Conservation (phyloP, 2,888 invertebrate genomes). For the Metellina segmentata region DNA sequence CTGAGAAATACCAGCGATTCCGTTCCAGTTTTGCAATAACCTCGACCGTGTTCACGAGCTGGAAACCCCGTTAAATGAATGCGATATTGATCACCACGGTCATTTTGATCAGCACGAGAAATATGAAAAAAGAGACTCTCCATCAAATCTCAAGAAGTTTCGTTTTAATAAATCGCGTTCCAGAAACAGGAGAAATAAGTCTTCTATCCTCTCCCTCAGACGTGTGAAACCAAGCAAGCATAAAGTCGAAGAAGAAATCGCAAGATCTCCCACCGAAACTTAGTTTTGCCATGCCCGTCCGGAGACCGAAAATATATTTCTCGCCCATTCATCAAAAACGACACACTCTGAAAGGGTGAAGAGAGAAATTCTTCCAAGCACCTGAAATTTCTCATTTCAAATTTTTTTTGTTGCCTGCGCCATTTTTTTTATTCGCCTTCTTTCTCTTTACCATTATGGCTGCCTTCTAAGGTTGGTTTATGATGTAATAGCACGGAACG, state of each 20-base stretch:
- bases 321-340: conserved; percentile 51
- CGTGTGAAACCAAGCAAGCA: conserved; percentile 30
- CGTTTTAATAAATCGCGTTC: neutral
- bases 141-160: neutral
- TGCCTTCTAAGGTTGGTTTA: conserved; percentile 54
- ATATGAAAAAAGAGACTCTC: neutral
- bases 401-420: conserved; percentile 9
- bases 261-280: neutral
- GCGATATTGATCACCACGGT: neutral
- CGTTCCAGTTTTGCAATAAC: neutral
- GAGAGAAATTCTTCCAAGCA: conserved; percentile 39
- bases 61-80: neutral
- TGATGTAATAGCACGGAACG: conserved; percentile 72
- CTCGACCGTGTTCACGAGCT: neutral
- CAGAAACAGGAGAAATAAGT: neutral
- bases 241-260: conserved; percentile 17
- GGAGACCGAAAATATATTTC: conserved; percentile 48
- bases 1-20: neutral
- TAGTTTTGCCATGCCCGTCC: neutral
- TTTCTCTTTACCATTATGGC: conserved; percentile 50
- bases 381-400: conserved; percentile 57
- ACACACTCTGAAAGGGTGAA: conserved; percentile 27
- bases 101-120: neutral
- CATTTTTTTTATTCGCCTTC: conserved; percentile 1
- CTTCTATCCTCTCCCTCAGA: neutral